phyloP scores from a whole-genome alignment of 2,113 vertebrate genomes.

The Dryoscopus gambensis region DNA sequence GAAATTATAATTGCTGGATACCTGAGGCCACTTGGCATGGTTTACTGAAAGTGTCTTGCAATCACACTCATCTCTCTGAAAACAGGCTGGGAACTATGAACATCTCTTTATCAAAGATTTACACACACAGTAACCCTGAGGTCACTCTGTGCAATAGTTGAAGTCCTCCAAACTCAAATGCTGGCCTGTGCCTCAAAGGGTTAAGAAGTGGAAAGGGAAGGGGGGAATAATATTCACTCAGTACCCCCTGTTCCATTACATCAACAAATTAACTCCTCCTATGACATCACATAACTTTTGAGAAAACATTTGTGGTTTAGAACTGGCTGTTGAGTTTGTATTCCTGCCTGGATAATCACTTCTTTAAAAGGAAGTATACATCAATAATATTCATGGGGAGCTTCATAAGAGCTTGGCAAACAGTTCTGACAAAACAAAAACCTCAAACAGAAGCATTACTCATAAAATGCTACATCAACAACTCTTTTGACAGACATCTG shows the following conservation, averaged over 20 bases:
- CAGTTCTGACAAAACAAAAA: constrained; percentile 63
- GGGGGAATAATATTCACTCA: neutral
- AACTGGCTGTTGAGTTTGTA: neutral
- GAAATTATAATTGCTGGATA: neutral
- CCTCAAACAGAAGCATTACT: constrained; percentile 59
- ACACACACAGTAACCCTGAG: neutral
- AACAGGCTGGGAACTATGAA: neutral
- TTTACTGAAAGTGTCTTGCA: neutral
- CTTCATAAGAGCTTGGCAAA: constrained; percentile 53
- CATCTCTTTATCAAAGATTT: neutral
- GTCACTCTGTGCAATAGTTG: neutral
- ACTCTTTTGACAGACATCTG: constrained; percentile 56
- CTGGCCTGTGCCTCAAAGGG: neutral
- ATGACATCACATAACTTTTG: constrained; percentile 17
- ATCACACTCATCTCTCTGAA: neutral
- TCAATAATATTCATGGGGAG: constrained; percentile 57
- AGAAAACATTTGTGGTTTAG: neutral
- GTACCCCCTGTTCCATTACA: neutral
- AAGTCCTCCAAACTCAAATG: neutral
- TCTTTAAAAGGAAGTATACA: constrained; percentile 48
- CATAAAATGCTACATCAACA: constrained; percentile 61
- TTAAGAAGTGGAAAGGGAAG: neutral
- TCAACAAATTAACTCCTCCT: neutral
- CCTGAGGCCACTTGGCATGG: neutral
- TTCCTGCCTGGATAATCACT: constrained; percentile 19